A percentile compares a stretch with the other conserved stretches of the same genome.
Evolutionary conservation across 2,797 vertebrate species (phyloP).

Genomic region (Thalassophryne amazonica): DNA sequence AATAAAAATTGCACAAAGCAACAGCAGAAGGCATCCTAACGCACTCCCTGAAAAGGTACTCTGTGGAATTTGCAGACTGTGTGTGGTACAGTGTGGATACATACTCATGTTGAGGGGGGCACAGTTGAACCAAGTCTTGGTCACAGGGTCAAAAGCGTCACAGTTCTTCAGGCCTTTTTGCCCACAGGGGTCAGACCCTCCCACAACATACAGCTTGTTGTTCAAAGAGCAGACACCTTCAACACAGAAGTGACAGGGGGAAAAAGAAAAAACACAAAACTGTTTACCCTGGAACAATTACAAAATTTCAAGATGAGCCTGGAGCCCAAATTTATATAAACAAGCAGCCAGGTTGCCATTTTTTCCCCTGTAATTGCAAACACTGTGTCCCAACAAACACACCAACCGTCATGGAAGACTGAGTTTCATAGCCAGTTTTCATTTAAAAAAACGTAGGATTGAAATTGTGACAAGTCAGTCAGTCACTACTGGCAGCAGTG

Average conservation of each 20-base stretch:
- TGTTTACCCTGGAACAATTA: too few species aligned
- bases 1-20: too few species aligned
- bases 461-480: accelerated
- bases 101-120: conserved; percentile 93
- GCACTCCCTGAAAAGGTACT: too few species aligned
- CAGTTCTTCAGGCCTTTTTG: conserved; percentile 99
- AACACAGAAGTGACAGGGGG: too few species aligned
- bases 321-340: too few species aligned
- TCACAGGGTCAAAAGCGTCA: conserved; percentile 93
- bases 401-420: too few species aligned
- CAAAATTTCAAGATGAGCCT: too few species aligned
- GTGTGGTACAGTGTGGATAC: conserved; percentile 43
- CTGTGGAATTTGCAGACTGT: neutral
- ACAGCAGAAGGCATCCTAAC: too few species aligned
- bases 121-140: conserved; percentile 91
- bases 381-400: too few species aligned
- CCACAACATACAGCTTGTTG: conserved; percentile 92
- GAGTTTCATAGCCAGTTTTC: too few species aligned
- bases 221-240: conserved; percentile 93
- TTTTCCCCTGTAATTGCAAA: too few species aligned
- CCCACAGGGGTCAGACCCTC: conserved; percentile 96
- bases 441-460: neutral
- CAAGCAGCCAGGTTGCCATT: too few species aligned
- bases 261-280: neutral
- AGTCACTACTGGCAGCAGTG: neutral